A percentile compares a stretch with the other conserved stretches of the same genome.
phyloP scores from a whole-genome alignment of 2,888 invertebrate species.

The Drosophila rellima region DNA sequence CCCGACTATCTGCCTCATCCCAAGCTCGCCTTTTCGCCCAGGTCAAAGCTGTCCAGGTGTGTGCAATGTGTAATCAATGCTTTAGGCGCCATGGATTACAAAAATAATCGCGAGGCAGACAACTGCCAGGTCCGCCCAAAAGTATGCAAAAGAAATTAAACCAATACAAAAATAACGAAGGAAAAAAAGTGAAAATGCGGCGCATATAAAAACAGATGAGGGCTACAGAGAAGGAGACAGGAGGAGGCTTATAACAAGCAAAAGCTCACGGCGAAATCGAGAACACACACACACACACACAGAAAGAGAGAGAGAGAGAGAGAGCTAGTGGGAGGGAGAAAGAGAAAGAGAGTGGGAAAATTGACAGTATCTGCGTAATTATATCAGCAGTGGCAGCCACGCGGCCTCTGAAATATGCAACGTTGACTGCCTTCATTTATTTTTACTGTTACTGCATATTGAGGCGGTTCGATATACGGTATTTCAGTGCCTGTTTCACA shows the following conservation, averaged over 20 bases:
- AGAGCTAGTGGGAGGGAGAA: conserved; percentile 1
- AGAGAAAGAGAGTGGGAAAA: conserved; percentile 48
- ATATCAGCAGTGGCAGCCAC: conserved; percentile 74
- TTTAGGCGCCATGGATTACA: conserved; percentile 77
- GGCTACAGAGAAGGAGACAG: conserved; percentile 16
- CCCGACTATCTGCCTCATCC: conserved; percentile 29
- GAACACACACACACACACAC: too few relatives aligned
- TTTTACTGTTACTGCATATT: conserved; percentile 83
- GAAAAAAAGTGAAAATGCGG: conserved; percentile 57
- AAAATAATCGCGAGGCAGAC: conserved; percentile 71
- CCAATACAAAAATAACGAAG: conserved; percentile 9
- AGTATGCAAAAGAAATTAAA: conserved; percentile 72
- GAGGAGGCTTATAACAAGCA: conserved; percentile 39
- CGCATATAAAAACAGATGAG: conserved; percentile 70
- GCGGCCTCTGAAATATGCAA: conserved; percentile 77
- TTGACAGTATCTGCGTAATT: conserved; percentile 84
- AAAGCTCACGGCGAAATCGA: conserved; percentile 40
- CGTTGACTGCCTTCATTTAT: conserved; percentile 82
- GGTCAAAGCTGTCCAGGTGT: conserved; percentile 44
- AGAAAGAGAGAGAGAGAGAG: conserved; percentile 5
- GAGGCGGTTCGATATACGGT: conserved; percentile 51
- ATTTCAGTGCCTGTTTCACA: conserved; percentile 41
- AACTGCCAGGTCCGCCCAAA: conserved; percentile 56
- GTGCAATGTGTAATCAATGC: conserved; percentile 73
- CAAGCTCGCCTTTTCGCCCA: conserved; percentile 4